Conservation (phyloP, 2,797 vertebrate genomes). For the Australoheros facetus region DNA sequence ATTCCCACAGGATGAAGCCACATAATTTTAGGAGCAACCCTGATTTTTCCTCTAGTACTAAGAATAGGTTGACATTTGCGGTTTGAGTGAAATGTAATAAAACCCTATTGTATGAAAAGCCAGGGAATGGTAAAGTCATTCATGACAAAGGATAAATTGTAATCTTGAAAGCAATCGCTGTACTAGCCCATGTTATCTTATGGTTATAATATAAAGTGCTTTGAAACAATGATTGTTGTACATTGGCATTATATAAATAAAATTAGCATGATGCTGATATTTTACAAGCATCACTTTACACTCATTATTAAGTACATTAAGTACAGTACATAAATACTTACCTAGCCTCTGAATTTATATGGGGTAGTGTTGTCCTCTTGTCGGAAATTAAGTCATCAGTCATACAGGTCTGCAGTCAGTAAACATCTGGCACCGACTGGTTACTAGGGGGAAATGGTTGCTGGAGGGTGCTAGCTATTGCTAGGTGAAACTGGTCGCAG, state of each 20-base stretch:
- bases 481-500: background rate
- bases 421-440: background rate
- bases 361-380: background rate
- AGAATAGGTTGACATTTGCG: background rate
- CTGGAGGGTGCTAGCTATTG: background rate
- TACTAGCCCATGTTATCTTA: background rate
- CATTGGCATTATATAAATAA: background rate
- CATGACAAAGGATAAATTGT: background rate
- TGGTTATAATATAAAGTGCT: background rate
- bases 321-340: background rate
- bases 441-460: background rate
- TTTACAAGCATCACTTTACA: background rate
- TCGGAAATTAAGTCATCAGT: background rate
- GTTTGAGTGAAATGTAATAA: constrained; percentile 1
- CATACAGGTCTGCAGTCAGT: background rate
- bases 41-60: background rate
- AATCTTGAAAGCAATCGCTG: background rate
- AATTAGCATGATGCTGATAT: background rate
- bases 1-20: background rate
- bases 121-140: background rate
- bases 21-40: background rate
- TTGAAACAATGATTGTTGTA: background rate
- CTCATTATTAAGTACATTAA: background rate
- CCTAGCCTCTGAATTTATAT: background rate
- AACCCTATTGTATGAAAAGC: background rate